These are phyloP conservation scores for Gymnogyps californianus DNA, from an alignment of 2,113 vertebrate genomes.

Conservation along the genomic window DNA sequence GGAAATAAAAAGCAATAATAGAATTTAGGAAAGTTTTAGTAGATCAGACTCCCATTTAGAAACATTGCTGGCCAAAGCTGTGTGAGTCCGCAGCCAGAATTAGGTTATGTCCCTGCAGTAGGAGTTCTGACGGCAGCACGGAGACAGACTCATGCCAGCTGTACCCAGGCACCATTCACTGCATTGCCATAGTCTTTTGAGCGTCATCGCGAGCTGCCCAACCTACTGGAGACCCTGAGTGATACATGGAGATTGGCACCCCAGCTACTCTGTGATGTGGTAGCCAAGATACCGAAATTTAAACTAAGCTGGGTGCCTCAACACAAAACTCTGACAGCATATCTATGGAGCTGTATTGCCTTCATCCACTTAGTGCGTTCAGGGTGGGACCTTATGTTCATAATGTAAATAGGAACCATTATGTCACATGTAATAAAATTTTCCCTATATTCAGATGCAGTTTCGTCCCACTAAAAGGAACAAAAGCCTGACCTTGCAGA, in stretches of 20 bases:
- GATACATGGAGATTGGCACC: neutral
- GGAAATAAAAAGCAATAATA: neutral
- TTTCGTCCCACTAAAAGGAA: constrained; percentile 32
- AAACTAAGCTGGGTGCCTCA: neutral
- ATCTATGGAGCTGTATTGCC: neutral
- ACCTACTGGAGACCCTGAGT: neutral
- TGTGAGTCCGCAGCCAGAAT: neutral
- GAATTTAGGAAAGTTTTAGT: constrained; percentile 1
- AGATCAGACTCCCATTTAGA: neutral
- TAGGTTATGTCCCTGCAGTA: neutral
- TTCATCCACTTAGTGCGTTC: neutral
- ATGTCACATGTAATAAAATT: neutral
- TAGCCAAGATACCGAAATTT: neutral
- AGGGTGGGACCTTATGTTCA: neutral
- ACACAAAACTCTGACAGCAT: neutral
- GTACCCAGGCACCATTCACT: neutral
- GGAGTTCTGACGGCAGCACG: neutral
- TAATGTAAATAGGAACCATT: neutral
- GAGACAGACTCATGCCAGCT: neutral
- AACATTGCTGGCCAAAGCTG: neutral
- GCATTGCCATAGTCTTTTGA: neutral
- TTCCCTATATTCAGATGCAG: neutral
- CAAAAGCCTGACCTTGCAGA: neutral
- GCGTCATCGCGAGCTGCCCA: neutral
- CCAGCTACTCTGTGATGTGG: neutral